A percentile compares a stretch with the other conserved stretches of the same genome.
Conservation (phyloP, 1,140 invertebrate genomes). For the Lordiphosa clarofinis region DNA sequence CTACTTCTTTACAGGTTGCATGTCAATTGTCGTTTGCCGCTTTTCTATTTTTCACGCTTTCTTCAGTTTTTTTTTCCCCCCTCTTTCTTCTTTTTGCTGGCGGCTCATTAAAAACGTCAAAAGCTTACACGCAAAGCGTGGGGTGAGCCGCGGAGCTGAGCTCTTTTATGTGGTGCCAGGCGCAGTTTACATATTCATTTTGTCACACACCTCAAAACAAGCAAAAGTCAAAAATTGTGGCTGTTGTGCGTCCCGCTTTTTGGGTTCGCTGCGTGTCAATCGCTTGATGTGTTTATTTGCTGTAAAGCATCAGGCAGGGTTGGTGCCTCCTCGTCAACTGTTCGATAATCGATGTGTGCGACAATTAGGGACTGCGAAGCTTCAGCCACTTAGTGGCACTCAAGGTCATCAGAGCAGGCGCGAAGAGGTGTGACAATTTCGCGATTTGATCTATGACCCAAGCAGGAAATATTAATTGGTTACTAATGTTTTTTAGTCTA, state of each 20-base stretch:
- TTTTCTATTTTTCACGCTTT: slow-evolving; percentile 21
- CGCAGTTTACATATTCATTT: slow-evolving; percentile 37
- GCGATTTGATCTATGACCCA: background rate
- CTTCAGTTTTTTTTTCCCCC: slow-evolving; percentile 5
- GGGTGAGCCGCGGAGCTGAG: background rate
- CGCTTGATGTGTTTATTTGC: slow-evolving; percentile 67
- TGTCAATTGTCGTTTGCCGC: slow-evolving; percentile 58
- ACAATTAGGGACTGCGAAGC: slow-evolving; percentile 42
- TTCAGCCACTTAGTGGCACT: too few species aligned
- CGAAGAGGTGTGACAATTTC: slow-evolving; percentile 2
- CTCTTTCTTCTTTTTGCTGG: background rate
- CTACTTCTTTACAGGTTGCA: slow-evolving; percentile 34
- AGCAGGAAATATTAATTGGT: too few species aligned
- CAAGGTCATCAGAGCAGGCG: too few species aligned
- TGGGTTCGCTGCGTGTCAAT: slow-evolving; percentile 55
- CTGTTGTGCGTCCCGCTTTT: slow-evolving; percentile 1
- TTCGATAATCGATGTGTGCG: slow-evolving; percentile 55
- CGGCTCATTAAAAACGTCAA: slow-evolving; percentile 46
- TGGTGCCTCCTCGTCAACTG: too few species aligned
- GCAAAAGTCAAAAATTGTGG: slow-evolving; percentile 17
- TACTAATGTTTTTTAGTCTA: too few species aligned
- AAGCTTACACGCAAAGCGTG: slow-evolving; percentile 21
- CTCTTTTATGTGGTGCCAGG: slow-evolving; percentile 27
- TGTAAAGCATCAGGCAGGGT: slow-evolving; percentile 12
- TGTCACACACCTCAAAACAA: slow-evolving; percentile 48